Evolutionary conservation across 1,140 invertebrate species (phyloP), one percentile per base, ranked within the genome.

Genomic region (Octopus sinensis): DNA sequence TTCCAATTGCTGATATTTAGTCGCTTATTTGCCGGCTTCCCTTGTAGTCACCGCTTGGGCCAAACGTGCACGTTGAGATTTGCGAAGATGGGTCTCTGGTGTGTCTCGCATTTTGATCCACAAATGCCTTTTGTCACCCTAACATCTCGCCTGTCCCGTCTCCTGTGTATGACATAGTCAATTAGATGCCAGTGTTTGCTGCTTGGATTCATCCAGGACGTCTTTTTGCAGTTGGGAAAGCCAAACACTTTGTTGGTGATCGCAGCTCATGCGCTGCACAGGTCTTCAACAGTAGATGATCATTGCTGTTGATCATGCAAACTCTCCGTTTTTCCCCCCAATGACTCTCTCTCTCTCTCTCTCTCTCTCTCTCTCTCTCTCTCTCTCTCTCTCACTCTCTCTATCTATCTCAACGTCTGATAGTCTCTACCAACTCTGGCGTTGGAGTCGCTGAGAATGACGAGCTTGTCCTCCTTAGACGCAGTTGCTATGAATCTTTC

Each of bases 111-210:
- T 62, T 62, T 17, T 9, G 56, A 7, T 9, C 56, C 56, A 62
- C 17, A 17, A 7, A 62, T 62, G 23, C 23, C 23, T 23, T 23
- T 23, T 23, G 23, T 23, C 23, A 23, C 23, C 23, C 23, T 23
- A 23, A 23, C 80, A 56, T 83, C 83, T 51, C 80, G 51, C 76
- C 78, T 81, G 76, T 84, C 83, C 43, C 6, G 71, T 13, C 43
- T 76, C 68, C 83, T 62, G 54, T 53, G 71, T n/a, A 85, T 84
- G 83, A 84, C 77, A 73, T 73, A 85, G 76, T 84, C 80, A 4
- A 83, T 82, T 3, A 85, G 56, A 62, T 84, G 82, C 84, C 83
- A 84, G 53, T 83, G 84, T 76, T 83, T 84, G 23, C 82, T 84
- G 13, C 76, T 76, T 68, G 82, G 82, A 51, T 83, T 79, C 83